Evolutionary conservation across 2,113 vertebrate genomes (phyloP).

Genomic region (Pelmatolapia mariae): DNA sequence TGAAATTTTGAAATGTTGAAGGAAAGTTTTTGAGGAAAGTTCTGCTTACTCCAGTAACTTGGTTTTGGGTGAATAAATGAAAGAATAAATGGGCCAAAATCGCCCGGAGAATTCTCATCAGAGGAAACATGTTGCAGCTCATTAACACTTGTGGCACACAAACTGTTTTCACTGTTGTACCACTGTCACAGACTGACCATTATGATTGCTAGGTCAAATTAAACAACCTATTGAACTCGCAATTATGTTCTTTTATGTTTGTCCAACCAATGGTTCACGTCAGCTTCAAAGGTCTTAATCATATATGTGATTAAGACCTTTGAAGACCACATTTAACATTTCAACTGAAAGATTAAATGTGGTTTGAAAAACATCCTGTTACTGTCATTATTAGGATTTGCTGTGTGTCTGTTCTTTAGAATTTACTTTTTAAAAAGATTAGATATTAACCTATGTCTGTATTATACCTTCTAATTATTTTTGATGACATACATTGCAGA

Average conservation of each 20-base stretch:
- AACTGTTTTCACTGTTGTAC: background rate
- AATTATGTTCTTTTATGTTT: background rate
- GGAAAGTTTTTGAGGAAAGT: background rate
- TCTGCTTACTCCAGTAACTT: constrained; percentile 20
- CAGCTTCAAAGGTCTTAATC: background rate
- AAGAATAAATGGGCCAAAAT: constrained; percentile 11
- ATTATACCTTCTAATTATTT: background rate
- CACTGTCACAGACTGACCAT: background rate
- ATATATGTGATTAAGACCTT: background rate
- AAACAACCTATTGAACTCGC: background rate
- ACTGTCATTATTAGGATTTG: background rate
- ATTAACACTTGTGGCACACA: background rate
- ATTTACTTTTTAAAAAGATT: background rate
- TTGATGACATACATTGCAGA: background rate
- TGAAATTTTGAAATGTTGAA: background rate
- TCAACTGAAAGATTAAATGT: background rate
- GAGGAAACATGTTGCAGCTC: background rate
- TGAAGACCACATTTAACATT: background rate
- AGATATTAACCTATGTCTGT: background rate
- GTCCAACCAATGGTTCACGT: background rate
- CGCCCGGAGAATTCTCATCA: background rate
- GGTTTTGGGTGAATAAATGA: background rate
- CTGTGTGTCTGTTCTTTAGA: background rate
- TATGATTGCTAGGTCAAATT: background rate
- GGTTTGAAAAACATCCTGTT: background rate